phyloP scores from a whole-genome alignment of 2,797 vertebrate genomes.

The Pipistrellus pygmaeus region DNA sequence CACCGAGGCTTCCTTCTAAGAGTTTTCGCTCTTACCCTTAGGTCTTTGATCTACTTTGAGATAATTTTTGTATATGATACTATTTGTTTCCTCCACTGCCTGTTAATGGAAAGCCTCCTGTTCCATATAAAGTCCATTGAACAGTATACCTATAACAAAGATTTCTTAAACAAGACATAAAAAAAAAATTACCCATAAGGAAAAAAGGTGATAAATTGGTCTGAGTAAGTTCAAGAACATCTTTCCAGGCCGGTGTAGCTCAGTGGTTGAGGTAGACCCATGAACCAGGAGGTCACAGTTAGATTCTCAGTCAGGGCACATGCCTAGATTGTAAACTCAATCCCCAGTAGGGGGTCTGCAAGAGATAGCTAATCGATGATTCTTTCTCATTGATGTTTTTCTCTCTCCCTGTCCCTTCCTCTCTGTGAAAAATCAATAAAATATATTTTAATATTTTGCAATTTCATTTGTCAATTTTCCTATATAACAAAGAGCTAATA shows the following conservation, averaged over 20 bases:
- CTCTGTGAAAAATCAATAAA: too few relatives aligned
- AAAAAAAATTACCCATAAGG: neutral
- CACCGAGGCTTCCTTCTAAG: neutral
- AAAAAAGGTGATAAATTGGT: neutral
- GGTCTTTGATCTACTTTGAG: neutral
- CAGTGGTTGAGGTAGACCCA: neutral
- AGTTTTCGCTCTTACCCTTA: neutral
- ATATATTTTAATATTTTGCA: neutral
- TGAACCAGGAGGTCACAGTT: neutral
- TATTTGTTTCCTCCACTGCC: neutral
- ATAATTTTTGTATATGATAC: neutral
- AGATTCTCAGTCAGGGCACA: neutral
- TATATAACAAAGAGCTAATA: too few relatives aligned
- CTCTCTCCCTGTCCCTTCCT: neutral
- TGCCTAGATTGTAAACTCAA: too few relatives aligned
- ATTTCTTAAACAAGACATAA: conserved; percentile 3
- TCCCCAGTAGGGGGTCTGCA: neutral
- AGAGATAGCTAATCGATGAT: neutral
- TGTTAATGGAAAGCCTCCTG: neutral
- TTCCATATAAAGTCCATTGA: neutral
- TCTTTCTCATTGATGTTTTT: neutral
- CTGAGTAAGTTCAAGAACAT: neutral
- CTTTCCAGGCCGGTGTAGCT: neutral
- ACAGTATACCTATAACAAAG: neutral
- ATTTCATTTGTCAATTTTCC: neutral